Evolutionary conservation across 2,113 vertebrate species (phyloP).

Genomic region (Lutjanus erythropterus): DNA sequence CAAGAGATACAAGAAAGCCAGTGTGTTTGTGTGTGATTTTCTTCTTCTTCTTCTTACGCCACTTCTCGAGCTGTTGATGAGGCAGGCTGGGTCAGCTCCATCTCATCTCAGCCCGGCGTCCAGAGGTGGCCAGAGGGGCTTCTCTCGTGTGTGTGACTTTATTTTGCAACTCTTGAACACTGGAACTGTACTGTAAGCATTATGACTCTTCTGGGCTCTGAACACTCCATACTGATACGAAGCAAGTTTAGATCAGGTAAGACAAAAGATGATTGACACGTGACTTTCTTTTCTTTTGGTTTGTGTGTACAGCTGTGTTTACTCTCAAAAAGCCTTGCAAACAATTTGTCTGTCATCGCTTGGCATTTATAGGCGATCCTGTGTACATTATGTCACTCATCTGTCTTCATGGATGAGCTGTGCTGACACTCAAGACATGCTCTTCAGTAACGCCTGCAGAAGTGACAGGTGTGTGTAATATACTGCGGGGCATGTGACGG

Average conservation of each 20-base stretch:
- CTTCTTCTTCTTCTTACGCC: slow-evolving; percentile 24
- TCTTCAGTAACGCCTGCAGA: slow-evolving; percentile 17
- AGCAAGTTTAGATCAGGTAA: slow-evolving; percentile 99
- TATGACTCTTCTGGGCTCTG: slow-evolving; percentile 99
- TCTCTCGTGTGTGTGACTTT: slow-evolving; percentile 44
- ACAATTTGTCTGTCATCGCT: slow-evolving; percentile 27
- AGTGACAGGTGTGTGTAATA: slow-evolving; percentile 64
- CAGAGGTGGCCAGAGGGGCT: slow-evolving; percentile 73
- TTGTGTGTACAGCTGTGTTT: neutral
- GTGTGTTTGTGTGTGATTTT: slow-evolving; percentile 4
- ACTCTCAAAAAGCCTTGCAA: neutral
- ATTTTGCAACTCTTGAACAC: slow-evolving; percentile 78
- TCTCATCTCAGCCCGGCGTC: slow-evolving; percentile 70
- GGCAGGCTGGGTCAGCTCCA: slow-evolving; percentile 54
- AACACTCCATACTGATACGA: slow-evolving; percentile 98
- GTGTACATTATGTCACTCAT: slow-evolving; percentile 10
- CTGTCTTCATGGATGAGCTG: slow-evolving; percentile 15
- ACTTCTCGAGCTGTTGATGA: slow-evolving; percentile 64
- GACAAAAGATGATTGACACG: slow-evolving; percentile 45
- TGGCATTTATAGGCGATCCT: slow-evolving; percentile 1
- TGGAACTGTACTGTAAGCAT: slow-evolving; percentile 87
- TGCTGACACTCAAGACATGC: neutral
- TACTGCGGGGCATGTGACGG: slow-evolving; percentile 3
- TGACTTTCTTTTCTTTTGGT: neutral
- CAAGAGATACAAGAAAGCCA: slow-evolving; percentile 9